phyloP scores from a whole-genome alignment of 2,113 vertebrate species.

The Myrmecobius fasciatus region DNA sequence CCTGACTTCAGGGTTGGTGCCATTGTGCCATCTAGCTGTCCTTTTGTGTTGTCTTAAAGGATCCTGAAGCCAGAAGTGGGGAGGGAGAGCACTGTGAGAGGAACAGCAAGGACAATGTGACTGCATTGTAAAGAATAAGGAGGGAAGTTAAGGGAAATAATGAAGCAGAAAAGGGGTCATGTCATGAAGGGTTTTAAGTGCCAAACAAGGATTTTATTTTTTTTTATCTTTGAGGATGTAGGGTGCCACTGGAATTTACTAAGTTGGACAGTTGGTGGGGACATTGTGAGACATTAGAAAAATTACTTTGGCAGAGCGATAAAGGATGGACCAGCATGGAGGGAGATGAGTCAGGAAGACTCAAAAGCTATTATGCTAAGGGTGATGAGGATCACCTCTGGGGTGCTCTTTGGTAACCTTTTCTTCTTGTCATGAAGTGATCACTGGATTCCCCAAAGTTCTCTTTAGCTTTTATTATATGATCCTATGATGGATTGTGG shows the following conservation, averaged over 20 bases:
- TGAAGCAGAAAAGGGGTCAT: neutral
- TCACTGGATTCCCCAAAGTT: neutral
- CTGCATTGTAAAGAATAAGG: neutral
- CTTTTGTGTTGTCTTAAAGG: neutral
- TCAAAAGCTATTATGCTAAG: neutral
- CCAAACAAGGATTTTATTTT: neutral
- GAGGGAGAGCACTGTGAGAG: neutral
- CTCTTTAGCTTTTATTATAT: neutral
- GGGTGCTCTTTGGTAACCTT: neutral
- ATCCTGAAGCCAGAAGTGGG: neutral
- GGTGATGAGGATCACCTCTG: neutral
- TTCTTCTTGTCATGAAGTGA: neutral
- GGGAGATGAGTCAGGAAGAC: neutral
- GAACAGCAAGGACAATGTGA: neutral
- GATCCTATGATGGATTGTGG: neutral
- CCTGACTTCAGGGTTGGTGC: too few species aligned
- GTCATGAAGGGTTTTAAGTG: neutral
- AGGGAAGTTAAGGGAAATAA: neutral
- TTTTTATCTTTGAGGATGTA: neutral
- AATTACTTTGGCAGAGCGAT: neutral
- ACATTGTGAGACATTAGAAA: neutral
- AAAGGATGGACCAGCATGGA: neutral
- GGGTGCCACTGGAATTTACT: neutral
- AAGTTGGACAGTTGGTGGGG: neutral
- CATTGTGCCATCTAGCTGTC: too few species aligned